Conservation (phyloP, 1,140 invertebrate genomes). For the Zaprionus lachaisei region DNA sequence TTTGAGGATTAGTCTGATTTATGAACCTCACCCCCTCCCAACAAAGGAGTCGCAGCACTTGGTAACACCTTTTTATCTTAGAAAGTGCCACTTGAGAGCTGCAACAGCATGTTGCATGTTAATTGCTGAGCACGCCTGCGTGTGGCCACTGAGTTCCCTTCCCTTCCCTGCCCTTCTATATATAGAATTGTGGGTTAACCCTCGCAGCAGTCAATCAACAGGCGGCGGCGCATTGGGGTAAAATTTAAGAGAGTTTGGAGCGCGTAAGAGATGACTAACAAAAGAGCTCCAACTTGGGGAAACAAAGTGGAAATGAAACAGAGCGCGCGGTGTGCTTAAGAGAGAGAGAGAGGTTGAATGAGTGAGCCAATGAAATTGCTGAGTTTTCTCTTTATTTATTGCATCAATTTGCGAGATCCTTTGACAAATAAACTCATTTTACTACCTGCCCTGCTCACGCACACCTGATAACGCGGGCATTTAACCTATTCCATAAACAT, state of each 20-base stretch:
- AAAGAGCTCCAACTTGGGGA: neutral
- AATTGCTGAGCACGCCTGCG: constrained; percentile 50
- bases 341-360: too few relatives aligned
- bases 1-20: constrained; percentile 41
- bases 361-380: neutral
- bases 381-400: constrained; percentile 1
- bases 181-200: constrained; percentile 39
- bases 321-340: neutral
- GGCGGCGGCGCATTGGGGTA: neutral
- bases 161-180: constrained; percentile 14
- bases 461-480: neutral
- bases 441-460: neutral
- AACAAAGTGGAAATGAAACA: constrained; percentile 43
- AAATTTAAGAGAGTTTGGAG: constrained; percentile 19
- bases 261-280: neutral
- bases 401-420: neutral
- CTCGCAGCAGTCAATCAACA: constrained; percentile 36
- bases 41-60: neutral
- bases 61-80: constrained; percentile 45
- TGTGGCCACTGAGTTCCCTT: constrained; percentile 15
- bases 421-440: neutral
- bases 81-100: constrained; percentile 67
- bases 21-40: constrained; percentile 8
- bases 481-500: neutral
- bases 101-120: constrained; percentile 44